phyloP scores from a whole-genome alignment of 1,140 invertebrate species.

The Caerostris darwini region DNA sequence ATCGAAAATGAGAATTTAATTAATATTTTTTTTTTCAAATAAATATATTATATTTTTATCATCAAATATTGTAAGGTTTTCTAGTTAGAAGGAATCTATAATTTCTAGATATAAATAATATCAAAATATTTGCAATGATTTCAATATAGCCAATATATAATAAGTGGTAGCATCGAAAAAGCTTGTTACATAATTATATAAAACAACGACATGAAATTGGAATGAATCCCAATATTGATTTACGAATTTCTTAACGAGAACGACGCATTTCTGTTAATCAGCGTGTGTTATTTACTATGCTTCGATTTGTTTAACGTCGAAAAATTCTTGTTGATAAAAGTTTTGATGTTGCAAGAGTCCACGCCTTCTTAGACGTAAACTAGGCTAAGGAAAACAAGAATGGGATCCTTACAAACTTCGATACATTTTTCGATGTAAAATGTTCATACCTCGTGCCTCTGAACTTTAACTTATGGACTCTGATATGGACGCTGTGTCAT shows the following conservation, averaged over 20 bases:
- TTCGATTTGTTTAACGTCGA: not conserved
- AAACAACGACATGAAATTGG: no score
- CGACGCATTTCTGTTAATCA: not conserved
- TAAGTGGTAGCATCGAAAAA: no score
- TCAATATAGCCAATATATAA: no score
- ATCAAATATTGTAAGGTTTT: no score
- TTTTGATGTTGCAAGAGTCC: not conserved
- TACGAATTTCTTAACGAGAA: not conserved
- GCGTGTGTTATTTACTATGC: slow-evolving; percentile 22
- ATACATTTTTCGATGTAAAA: not conserved
- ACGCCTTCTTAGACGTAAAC: not conserved
- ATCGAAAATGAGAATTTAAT: no score
- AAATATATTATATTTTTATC: no score
- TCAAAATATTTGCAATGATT: no score
- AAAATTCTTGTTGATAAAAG: slow-evolving; percentile 44
- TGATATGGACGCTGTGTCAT: not conserved
- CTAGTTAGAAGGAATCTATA: no score
- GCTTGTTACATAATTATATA: no score
- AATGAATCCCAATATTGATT: no score
- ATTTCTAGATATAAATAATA: no score
- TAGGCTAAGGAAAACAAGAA: not conserved
- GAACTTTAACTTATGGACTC: slow-evolving; percentile 23
- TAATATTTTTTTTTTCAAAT: no score
- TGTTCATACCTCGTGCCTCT: not conserved
- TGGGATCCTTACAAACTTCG: not conserved